A percentile compares a stretch with the other conserved stretches of the same genome.
phyloP scores from a whole-genome alignment of 2,888 invertebrate genomes.

The Euspilapteryx auroguttella region DNA sequence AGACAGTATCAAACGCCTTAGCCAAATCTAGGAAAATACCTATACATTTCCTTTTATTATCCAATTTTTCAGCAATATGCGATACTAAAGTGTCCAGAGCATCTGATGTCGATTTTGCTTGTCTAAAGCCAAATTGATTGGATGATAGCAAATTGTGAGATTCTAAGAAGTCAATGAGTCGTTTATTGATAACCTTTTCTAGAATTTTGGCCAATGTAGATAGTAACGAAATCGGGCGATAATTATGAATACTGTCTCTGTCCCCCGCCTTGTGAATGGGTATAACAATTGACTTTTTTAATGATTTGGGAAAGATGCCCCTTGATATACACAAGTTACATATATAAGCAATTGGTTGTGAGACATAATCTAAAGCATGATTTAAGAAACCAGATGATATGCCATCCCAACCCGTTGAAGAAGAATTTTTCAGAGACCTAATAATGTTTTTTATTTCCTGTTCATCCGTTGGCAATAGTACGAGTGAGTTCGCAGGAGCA shows the following conservation, averaged over 20 bases:
- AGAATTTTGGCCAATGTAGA: neutral
- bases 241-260: neutral
- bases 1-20: neutral
- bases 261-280: neutral
- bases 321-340: neutral
- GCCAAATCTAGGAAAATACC: neutral
- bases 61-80: neutral
- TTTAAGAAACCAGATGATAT: neutral
- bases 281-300: neutral
- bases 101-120: neutral
- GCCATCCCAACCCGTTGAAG: neutral
- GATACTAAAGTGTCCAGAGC: neutral
- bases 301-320: neutral
- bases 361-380: neutral
- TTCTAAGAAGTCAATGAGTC: neutral
- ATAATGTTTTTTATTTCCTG: neutral
- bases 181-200: neutral
- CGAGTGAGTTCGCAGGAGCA: neutral
- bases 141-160: neutral
- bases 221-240: neutral
- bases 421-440: neutral
- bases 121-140: neutral
- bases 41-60: neutral
- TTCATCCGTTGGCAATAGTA: neutral
- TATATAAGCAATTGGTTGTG: neutral